Base-by-base conservation (phyloP, 2,888 invertebrate species). In the Ophion costatus region DNA sequence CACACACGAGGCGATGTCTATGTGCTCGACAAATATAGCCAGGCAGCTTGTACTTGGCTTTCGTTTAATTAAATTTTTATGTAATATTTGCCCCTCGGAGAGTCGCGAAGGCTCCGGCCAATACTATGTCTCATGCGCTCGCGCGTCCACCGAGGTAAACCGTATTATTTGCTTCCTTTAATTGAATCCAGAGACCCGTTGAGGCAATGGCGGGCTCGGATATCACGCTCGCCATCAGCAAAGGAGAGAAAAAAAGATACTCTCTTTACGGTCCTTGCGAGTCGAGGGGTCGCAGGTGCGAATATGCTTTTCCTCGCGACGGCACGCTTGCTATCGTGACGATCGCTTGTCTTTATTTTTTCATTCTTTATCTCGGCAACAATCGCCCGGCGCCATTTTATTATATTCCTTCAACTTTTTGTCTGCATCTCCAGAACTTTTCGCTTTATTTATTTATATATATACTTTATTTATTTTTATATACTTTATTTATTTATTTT, bases 81-180 rank as follows among this genome's bases (percentile, higher is more conserved):
- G 85, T 87, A 87, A 87, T 88, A 87, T 89, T 89, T 89, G 87
- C 85, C 51, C 86, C 77, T 59, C 75, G 59, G 86, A 77, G 86
- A 90, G 86, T 74, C 82, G 29, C 33, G 87, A 86, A 17, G 24
- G 84, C 87, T 86, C 88, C 20, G 77, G 86, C 87, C 89, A 88
- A 89, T 89, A 87, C 79, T 77, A 78, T 17, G 51, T 51, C 51
- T 84, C 80, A 29, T 86, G 85, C 82, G 66, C 75, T 85, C 38
- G 38, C 82, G 76, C 81, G 86, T 86, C 88, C 81, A 85, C 88
- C 81, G 81, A 83, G 83, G 85, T 87, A 88, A 88, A 89, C 87
- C 86, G 76, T 66, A 83, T 86, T 89, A 88, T 89, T 89, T 90
- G 88, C 89, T 89, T 88, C 86, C 89, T 90, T 90, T 90, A 89